Conservation (phyloP, 2,888 invertebrate genomes). For the Diaprepes abbreviatus region DNA sequence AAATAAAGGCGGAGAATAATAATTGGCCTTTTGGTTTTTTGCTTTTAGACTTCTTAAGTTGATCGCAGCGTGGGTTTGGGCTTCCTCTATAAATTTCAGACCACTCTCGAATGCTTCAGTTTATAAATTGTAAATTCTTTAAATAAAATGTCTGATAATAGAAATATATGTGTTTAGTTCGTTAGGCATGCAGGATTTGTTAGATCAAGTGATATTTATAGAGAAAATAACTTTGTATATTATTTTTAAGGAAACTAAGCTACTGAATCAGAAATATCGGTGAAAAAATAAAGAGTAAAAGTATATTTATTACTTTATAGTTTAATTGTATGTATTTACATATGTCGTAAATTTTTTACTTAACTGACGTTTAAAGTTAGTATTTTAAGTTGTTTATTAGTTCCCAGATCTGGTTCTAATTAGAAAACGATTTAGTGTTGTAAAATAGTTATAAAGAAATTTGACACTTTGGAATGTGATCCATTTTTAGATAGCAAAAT, state of each 20-base stretch:
- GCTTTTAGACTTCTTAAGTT: constrained; percentile 19
- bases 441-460: too few relatives aligned
- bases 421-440: too few relatives aligned
- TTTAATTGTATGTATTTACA: too few relatives aligned
- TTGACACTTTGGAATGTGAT: too few relatives aligned
- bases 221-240: not conserved
- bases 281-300: not conserved
- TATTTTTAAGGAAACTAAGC: not conserved
- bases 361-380: too few relatives aligned
- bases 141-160: constrained; percentile 9
- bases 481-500: too few relatives aligned
- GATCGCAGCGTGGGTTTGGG: constrained; percentile 26
- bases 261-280: not conserved
- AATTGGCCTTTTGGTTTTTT: constrained; percentile 37
- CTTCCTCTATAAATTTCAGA: constrained; percentile 34
- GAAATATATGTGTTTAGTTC: constrained; percentile 15
- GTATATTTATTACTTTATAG: too few relatives aligned
- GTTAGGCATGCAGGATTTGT: constrained; percentile 12
- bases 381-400: too few relatives aligned
- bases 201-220: not conserved
- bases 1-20: constrained; percentile 41
- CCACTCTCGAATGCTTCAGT: constrained; percentile 9
- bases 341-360: too few relatives aligned
- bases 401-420: too few relatives aligned
- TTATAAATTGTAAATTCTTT: constrained; percentile 19